These are phyloP conservation scores for Sarcophaga rosellei DNA, from an alignment of 2,888 invertebrate species.

Conservation along the genomic window DNA sequence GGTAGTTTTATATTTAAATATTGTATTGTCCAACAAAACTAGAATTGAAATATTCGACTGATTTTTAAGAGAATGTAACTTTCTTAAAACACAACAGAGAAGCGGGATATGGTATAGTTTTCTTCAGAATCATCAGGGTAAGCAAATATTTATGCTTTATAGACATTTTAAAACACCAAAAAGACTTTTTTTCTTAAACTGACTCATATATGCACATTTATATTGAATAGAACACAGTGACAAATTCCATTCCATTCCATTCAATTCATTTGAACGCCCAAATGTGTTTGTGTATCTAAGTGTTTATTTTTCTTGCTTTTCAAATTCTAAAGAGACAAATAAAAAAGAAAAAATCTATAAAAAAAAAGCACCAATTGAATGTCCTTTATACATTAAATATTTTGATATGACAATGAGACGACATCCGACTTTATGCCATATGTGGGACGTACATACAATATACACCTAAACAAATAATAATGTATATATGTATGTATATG, in stretches of 20 bases:
- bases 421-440: conserved; percentile 56
- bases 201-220: not conserved
- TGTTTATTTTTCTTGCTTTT: conserved; percentile 38
- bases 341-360: not conserved
- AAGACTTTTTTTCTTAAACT: not conserved
- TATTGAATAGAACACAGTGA: not conserved
- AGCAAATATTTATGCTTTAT: too few relatives aligned
- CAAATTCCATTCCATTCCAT: conserved; percentile 15
- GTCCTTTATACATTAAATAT: conserved; percentile 65
- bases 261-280: conserved; percentile 41
- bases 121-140: not conserved
- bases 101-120: too few relatives aligned
- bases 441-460: conserved; percentile 20
- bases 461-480: conserved; percentile 5
- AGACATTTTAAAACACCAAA: too few relatives aligned
- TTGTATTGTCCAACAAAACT: too few relatives aligned
- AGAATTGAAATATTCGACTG: too few relatives aligned
- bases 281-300: conserved; percentile 20
- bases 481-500: not conserved
- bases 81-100: too few relatives aligned
- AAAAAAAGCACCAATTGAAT: conserved; percentile 64
- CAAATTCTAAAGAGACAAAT: not conserved
- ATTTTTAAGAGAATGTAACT: too few relatives aligned
- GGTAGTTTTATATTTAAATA: too few relatives aligned
- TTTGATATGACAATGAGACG: conserved; percentile 67